Conservation (phyloP, 1,140 invertebrate species). For the Brachystomella parvula region DNA sequence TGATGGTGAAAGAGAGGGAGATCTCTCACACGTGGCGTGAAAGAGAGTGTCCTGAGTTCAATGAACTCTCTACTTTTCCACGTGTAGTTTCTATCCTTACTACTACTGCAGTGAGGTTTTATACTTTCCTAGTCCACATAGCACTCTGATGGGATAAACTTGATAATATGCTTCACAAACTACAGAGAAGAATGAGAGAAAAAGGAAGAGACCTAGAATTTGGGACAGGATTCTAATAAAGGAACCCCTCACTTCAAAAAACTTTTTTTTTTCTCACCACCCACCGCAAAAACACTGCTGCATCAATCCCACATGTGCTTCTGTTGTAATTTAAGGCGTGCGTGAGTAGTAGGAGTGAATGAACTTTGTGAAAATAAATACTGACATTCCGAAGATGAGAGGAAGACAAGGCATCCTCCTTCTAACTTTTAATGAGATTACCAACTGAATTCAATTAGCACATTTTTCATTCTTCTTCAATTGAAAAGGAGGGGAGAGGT, state of each 20-base stretch:
- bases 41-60: constrained; percentile 24
- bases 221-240: not conserved
- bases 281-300: not conserved
- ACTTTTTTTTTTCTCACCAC: not conserved
- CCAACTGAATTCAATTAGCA: too few relatives aligned
- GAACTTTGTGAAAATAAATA: constrained; percentile 8
- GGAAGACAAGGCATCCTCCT: too few relatives aligned
- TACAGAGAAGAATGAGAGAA: not conserved
- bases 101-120: not conserved
- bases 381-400: too few relatives aligned
- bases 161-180: not conserved
- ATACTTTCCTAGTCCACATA: not conserved
- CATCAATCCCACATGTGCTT: not conserved
- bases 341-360: constrained; percentile 10
- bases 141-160: not conserved
- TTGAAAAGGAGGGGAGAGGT: too few relatives aligned
- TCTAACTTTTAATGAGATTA: too few relatives aligned
- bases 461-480: too few relatives aligned
- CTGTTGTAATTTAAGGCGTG: not conserved
- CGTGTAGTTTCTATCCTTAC: constrained; percentile 17
- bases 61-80: constrained; percentile 24
- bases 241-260: not conserved
- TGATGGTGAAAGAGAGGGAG: constrained; percentile 15
- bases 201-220: not conserved
- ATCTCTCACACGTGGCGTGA: constrained; percentile 33